Percentiles rank a stretch among this genome's conserved stretches.
These are phyloP conservation scores for Agriopis leucophaearia DNA, from an alignment of 2,888 invertebrate genomes.

Conservation along the genomic window DNA sequence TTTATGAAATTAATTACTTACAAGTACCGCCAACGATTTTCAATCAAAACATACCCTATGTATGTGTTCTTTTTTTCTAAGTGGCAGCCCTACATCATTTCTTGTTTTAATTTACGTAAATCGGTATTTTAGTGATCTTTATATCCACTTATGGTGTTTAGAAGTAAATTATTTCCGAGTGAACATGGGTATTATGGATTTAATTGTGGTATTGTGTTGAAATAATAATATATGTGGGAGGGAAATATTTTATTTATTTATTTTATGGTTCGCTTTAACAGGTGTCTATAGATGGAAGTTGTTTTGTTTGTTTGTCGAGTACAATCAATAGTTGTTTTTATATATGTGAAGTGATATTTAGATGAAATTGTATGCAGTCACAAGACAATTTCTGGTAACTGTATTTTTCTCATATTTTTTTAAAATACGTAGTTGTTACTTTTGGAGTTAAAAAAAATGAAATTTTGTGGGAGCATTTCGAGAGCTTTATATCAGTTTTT, in stretches of 20 bases:
- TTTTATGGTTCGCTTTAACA: constrained; percentile 26
- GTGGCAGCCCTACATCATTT: constrained; percentile 32
- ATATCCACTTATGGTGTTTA: constrained; percentile 36
- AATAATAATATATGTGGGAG: constrained; percentile 26
- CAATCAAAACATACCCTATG: too few species aligned
- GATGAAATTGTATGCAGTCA: not conserved
- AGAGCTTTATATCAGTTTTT: too few species aligned
- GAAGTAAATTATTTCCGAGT: constrained; percentile 38
- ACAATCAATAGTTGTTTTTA: not conserved
- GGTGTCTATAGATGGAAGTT: not conserved
- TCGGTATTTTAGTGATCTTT: constrained; percentile 38
- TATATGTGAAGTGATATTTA: not conserved
- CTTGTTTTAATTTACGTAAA: constrained; percentile 43
- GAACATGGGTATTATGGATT: constrained; percentile 38
- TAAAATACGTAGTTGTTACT: too few species aligned
- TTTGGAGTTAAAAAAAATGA: too few species aligned
- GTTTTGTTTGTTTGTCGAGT: not conserved
- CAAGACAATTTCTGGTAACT: too few species aligned
- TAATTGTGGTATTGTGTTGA: constrained; percentile 42
- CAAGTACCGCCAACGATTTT: too few species aligned
- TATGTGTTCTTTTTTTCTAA: not conserved
- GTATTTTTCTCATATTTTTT: too few species aligned
- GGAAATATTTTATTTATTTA: constrained; percentile 31
- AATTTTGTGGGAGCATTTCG: too few species aligned
- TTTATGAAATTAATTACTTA: too few species aligned